Conservation (phyloP, 2,888 invertebrate species). For the Noctua fimbriata region DNA sequence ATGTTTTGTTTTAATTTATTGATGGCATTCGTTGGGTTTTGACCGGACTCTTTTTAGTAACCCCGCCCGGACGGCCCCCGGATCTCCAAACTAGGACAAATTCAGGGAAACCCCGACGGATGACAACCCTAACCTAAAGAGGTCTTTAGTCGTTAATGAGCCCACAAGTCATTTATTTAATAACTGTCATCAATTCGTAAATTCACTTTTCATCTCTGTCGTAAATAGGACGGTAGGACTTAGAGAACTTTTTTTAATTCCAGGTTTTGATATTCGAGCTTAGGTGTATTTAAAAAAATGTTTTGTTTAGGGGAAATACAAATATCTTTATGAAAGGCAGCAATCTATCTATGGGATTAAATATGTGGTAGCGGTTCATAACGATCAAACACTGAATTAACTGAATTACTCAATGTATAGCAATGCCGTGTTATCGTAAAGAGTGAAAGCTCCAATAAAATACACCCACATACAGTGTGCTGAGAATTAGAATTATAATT, state of each 20-base stretch:
- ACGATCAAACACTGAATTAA: background rate
- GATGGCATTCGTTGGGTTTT: background rate
- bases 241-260: background rate
- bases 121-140: background rate
- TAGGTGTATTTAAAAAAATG: background rate
- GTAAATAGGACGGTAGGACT: background rate
- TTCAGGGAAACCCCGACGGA: background rate
- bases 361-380: slow-evolving; percentile 1
- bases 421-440: slow-evolving; percentile 1
- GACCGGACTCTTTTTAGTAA: background rate
- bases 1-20: background rate
- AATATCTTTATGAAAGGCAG: background rate
- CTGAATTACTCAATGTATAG: slow-evolving; percentile 9
- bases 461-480: background rate
- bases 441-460: slow-evolving; percentile 25
- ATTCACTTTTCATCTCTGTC: background rate
- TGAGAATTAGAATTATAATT: slow-evolving; percentile 7
- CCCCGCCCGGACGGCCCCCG: background rate
- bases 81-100: background rate
- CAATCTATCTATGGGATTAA: background rate
- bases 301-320: background rate
- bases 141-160: slow-evolving; percentile 17
- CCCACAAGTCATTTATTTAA: slow-evolving; percentile 8
- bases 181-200: slow-evolving; percentile 8
- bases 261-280: background rate